A percentile compares a stretch with the other conserved stretches of the same genome.
Conservation (phyloP, 2,113 vertebrate genomes). For the Lophura nycthemera region DNA sequence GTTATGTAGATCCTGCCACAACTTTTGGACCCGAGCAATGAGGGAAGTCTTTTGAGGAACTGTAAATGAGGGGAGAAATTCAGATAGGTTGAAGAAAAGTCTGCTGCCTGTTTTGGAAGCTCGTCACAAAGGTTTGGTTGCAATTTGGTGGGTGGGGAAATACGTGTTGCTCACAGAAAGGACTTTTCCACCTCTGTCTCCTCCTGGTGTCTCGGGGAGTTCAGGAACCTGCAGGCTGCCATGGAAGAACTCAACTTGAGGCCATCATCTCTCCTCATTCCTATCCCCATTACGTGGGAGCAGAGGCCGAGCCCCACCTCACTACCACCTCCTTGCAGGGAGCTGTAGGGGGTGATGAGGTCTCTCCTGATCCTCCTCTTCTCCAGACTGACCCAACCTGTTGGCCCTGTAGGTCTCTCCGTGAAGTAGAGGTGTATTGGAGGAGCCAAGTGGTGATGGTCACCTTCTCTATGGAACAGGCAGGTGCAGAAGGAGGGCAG, state of each 20-base stretch:
- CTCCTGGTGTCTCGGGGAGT: neutral
- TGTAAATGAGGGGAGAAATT: neutral
- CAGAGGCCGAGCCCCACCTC: no score
- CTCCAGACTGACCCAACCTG: no score
- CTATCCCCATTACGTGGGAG: no score
- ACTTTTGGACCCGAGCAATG: neutral
- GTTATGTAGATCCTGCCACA: neutral
- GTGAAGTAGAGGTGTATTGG: neutral
- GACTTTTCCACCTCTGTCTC: neutral
- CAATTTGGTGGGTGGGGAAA: no score
- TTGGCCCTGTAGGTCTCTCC: no score
- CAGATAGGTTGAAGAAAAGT: neutral
- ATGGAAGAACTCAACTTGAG: neutral
- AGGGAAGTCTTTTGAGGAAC: neutral
- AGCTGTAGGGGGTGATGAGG: no score
- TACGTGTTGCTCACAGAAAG: neutral
- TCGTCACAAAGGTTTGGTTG: neutral
- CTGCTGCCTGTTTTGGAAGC: neutral
- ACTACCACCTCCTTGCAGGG: no score
- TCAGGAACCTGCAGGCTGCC: neutral
- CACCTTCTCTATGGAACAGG: rapidly evolving
- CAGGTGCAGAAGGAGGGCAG: neutral
- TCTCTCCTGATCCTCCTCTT: no score
- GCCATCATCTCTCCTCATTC: no score
- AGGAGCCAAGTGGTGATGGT: neutral